These are phyloP conservation scores for Papilio gigon DNA, from an alignment of 2,888 invertebrate species.

Conservation along the genomic window DNA sequence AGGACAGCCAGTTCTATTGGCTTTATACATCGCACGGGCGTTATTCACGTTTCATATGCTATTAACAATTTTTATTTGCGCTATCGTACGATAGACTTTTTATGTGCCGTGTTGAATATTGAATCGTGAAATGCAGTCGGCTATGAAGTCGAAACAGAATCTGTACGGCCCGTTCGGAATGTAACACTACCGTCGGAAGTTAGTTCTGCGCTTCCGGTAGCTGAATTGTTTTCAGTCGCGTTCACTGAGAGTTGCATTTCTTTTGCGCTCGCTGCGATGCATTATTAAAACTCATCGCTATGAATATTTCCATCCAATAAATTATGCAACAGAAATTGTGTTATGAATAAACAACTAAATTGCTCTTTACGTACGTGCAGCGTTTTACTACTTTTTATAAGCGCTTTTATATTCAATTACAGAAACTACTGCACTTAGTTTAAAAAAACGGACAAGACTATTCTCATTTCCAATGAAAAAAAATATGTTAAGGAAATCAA, in stretches of 20 bases:
- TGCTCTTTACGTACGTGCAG: slow-evolving; percentile 24
- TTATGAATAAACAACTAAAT: slow-evolving; percentile 33
- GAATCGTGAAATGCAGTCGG: slow-evolving; percentile 60
- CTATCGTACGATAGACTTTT: slow-evolving; percentile 46
- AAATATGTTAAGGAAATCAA: too few species aligned
- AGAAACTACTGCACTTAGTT: too few species aligned
- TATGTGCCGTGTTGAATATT: slow-evolving; percentile 60
- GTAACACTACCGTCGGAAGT: slow-evolving; percentile 59
- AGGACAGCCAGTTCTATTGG: slow-evolving; percentile 71
- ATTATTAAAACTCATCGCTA: slow-evolving; percentile 50
- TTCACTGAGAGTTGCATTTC: slow-evolving; percentile 57
- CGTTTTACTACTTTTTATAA: not conserved
- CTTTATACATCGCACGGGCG: slow-evolving; percentile 37
- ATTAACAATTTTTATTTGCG: slow-evolving; percentile 45
- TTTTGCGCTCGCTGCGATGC: slow-evolving; percentile 58
- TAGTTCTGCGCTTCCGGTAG: slow-evolving; percentile 61
- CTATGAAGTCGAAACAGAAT: slow-evolving; percentile 69
- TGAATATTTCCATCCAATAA: slow-evolving; percentile 37
- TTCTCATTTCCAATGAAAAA: too few species aligned
- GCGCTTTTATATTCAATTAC: slow-evolving; percentile 5
- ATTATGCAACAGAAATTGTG: slow-evolving; percentile 34
- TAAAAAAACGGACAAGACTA: too few species aligned
- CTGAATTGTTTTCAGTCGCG: slow-evolving; percentile 71
- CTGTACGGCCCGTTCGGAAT: slow-evolving; percentile 61
- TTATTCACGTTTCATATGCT: slow-evolving; percentile 44